Evolutionary conservation across 2,113 vertebrate genomes (phyloP).

Genomic region (Bos indicus): DNA sequence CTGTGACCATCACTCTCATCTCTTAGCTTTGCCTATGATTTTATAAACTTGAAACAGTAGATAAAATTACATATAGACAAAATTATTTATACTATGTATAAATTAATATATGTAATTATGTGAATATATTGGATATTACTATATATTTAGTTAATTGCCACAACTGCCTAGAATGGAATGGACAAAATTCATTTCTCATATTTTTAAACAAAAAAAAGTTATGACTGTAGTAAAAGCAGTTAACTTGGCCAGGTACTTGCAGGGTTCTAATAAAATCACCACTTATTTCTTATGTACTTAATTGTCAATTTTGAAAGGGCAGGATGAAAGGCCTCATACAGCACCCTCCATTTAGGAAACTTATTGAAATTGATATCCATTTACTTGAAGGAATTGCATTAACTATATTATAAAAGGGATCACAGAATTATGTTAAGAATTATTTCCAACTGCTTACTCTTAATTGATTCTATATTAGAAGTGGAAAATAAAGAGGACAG

Average conservation of each 20-base stretch:
- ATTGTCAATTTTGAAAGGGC: conserved; percentile 56
- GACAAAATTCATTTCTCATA: not conserved
- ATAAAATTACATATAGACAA: not conserved
- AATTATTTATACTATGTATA: not conserved
- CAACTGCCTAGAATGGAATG: not conserved
- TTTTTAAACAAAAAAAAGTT: conserved; percentile 33
- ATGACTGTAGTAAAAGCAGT: not conserved
- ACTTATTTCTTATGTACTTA: conserved; percentile 45
- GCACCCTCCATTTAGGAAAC: conserved; percentile 60
- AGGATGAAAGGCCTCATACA: conserved; percentile 33
- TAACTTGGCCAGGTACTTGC: conserved; percentile 36
- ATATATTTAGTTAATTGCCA: conserved; percentile 23
- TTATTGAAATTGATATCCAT: conserved; percentile 71
- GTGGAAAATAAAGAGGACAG: conserved; percentile 68
- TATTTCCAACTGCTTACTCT: conserved; percentile 71
- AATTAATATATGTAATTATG: not conserved
- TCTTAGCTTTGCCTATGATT: not conserved
- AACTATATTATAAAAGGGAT: conserved; percentile 65
- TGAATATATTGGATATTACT: not conserved
- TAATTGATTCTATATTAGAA: conserved; percentile 74
- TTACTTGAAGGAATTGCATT: conserved; percentile 69
- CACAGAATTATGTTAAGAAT: conserved; percentile 70
- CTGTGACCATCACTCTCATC: not conserved
- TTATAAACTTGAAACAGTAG: not conserved
- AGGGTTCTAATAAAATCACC: conserved; percentile 50